Evolutionary conservation across 1,140 invertebrate species (phyloP), one percentile per base, ranked within the genome.

Genomic region (Phthorimaea operculella): DNA sequence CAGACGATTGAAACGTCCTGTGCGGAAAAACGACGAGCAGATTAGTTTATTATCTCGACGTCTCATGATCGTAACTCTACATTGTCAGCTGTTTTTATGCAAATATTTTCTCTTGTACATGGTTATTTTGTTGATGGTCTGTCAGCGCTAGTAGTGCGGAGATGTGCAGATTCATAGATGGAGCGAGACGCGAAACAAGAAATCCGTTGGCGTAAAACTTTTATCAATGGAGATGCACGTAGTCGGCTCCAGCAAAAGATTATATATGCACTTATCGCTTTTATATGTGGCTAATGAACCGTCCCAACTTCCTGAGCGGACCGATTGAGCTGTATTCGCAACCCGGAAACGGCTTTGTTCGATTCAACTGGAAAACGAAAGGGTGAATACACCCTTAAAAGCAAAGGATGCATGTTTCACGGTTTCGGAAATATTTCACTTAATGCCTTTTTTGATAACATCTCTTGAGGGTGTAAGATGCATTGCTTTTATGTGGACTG

Each of bases 281-380:
- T 59, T 55, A 68, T 57, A 59, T 62, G 48, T 11, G 57, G 52
- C 65, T 76, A 81, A 83, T 77, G 74, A 76, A 76, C 64, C 79
- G 50, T 76, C 50, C 48, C 63, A 59, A 76, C 70, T 78, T 83
- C 79, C 79, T 78, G 76, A 60, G 63, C 58, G 14, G 54, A 58
- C 52, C 60, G 63, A 77, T 77, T 74, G 76, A 76, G 67, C 44
- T 55, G 64, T 64, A 69, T 74, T 74, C 64, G 74, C 70, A 72
- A 80, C 68, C 79, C 75, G 79, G 78, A 83, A 74, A 79, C 56
- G 63, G 57, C 72, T 70, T 83, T 83, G 72, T 79, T 50, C 52
- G 34, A 51, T 52, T 50, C 42, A 47, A 68, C 55, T 52, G 54
- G 61, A 70, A 64, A 65, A 71, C 54, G 72, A 79, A 80, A 75